These are phyloP conservation scores for Phragmatobia fuliginosa DNA, from an alignment of 2,888 invertebrate species.

Conservation along the genomic window DNA sequence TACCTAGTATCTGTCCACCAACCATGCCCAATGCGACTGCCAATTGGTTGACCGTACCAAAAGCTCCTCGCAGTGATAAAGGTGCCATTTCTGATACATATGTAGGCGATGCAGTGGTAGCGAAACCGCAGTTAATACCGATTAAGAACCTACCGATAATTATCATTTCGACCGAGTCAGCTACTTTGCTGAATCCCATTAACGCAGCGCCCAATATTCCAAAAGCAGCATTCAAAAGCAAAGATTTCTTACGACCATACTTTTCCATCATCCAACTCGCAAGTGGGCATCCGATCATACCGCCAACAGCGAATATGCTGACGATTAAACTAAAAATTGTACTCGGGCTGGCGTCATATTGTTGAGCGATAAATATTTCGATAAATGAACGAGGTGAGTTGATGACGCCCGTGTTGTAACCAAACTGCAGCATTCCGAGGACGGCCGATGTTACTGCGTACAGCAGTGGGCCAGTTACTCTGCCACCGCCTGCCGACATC, in stretches of 20 bases:
- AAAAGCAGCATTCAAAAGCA: slow-evolving; percentile 88
- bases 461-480: slow-evolving; percentile 88
- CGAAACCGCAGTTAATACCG: slow-evolving; percentile 91
- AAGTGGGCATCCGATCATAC: slow-evolving; percentile 91
- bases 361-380: slow-evolving; percentile 87
- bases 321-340: slow-evolving; percentile 89
- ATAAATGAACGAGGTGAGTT: slow-evolving; percentile 89
- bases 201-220: slow-evolving; percentile 89
- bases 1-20: slow-evolving; percentile 79
- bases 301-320: slow-evolving; percentile 92
- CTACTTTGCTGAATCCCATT: slow-evolving; percentile 89
- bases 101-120: slow-evolving; percentile 83
- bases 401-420: slow-evolving; percentile 91
- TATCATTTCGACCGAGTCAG: slow-evolving; percentile 89
- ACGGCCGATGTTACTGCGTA: slow-evolving; percentile 89
- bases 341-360: slow-evolving; percentile 81
- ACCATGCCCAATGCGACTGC: slow-evolving; percentile 82
- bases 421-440: slow-evolving; percentile 90
- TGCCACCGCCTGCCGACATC: slow-evolving; percentile 73
- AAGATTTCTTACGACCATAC: slow-evolving; percentile 89
- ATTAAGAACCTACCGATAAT: slow-evolving; percentile 91
- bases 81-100: slow-evolving; percentile 84
- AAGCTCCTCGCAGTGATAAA: slow-evolving; percentile 76
- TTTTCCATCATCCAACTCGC: slow-evolving; percentile 91
- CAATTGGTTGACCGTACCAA: slow-evolving; percentile 83